Evolutionary conservation across 1,140 invertebrate species (phyloP).

Genomic region (Leptonema lineaticorne): DNA sequence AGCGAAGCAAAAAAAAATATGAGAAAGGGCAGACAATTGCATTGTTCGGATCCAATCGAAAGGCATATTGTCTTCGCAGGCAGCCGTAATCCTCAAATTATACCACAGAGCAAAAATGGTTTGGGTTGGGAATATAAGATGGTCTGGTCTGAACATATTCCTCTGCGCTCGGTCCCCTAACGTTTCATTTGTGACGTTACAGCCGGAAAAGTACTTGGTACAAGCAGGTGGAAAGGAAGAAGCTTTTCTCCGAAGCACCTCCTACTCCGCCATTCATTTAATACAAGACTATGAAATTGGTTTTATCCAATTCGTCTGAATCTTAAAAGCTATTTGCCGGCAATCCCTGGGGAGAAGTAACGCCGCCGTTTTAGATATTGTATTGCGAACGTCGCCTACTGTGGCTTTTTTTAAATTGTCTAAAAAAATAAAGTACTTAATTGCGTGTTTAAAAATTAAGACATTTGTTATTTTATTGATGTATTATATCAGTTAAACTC

Average conservation of each 20-base stretch:
- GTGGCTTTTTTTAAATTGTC: no score
- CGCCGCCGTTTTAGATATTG: slow-evolving; percentile 38
- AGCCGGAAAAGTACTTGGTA: not conserved
- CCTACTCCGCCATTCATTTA: slow-evolving; percentile 37
- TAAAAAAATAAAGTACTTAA: not conserved
- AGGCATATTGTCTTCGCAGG: slow-evolving; percentile 21
- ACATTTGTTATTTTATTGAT: no score
- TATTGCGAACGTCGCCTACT: no score
- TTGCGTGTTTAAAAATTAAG: not conserved
- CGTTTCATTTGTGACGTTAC: slow-evolving; percentile 21
- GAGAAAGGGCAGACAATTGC: slow-evolving; percentile 14
- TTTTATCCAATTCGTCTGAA: slow-evolving; percentile 43
- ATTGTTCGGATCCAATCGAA: slow-evolving; percentile 22
- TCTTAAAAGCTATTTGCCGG: slow-evolving; percentile 42
- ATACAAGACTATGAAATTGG: slow-evolving; percentile 42
- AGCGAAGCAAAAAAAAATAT: not conserved
- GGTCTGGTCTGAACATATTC: not conserved
- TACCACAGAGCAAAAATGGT: slow-evolving; percentile 21
- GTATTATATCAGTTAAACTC: no score
- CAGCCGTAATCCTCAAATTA: slow-evolving; percentile 26
- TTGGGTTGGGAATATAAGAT: slow-evolving; percentile 3
- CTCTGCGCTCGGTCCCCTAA: slow-evolving; percentile 12
- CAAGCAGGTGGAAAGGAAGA: not conserved
- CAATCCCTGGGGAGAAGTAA: slow-evolving; percentile 35
- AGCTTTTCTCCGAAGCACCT: not conserved